phyloP scores from a whole-genome alignment of 1,140 invertebrate species.

The Drosophila rufa region DNA sequence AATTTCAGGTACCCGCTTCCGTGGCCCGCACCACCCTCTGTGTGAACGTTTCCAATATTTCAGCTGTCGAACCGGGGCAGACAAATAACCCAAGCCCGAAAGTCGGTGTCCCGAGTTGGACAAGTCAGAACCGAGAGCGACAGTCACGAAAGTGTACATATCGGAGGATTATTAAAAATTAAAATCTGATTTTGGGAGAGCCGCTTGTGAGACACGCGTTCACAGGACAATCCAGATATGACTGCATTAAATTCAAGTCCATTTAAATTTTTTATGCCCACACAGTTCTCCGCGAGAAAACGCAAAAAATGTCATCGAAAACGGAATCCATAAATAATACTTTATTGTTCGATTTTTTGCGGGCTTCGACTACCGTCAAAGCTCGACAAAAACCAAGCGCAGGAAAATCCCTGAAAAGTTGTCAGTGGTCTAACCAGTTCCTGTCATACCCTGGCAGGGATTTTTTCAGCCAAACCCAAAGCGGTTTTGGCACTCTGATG shows the following conservation, averaged over 20 bases:
- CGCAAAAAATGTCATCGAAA: conserved; percentile 31
- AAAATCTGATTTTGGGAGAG: conserved; percentile 61
- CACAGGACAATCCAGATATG: conserved; percentile 31
- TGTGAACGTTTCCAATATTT: conserved; percentile 64
- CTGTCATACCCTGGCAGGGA: conserved; percentile 6
- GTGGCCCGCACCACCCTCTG: neutral
- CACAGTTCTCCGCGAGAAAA: conserved; percentile 34
- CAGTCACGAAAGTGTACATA: conserved; percentile 20
- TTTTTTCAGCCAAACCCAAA: neutral
- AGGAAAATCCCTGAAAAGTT: conserved; percentile 5
- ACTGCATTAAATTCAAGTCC: conserved; percentile 63
- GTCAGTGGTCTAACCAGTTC: conserved; percentile 2
- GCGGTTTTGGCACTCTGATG: too few relatives aligned
- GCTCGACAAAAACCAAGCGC: conserved; percentile 21
- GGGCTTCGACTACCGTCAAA: neutral
- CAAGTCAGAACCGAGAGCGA: conserved; percentile 8
- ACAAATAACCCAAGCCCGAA: conserved; percentile 23
- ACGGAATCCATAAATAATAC: conserved; percentile 72
- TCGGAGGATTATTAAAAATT: conserved; percentile 58
- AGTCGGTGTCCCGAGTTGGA: conserved; percentile 14
- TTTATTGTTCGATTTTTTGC: conserved; percentile 51
- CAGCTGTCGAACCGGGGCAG: conserved; percentile 59
- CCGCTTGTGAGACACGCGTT: conserved; percentile 41
- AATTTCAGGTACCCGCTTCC: conserved; percentile 20
- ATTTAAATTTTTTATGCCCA: conserved; percentile 55